Evolutionary conservation across 2,113 vertebrate genomes (phyloP).

Genomic region (Dissostichus mawsoni): DNA sequence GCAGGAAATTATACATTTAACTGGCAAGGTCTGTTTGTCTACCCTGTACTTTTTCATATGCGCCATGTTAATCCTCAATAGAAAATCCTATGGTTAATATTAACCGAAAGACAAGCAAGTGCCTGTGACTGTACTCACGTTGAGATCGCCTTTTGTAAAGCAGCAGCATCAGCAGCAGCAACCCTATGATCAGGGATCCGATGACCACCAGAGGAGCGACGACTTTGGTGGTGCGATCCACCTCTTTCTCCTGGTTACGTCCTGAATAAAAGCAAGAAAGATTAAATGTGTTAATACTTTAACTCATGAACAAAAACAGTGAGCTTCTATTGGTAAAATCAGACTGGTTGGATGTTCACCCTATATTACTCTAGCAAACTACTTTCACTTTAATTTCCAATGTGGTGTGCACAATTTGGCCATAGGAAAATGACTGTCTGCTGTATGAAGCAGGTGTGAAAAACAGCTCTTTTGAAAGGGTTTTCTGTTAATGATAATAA

Average conservation of each 20-base stretch:
- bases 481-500: background rate
- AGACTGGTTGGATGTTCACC: background rate
- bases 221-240: rapidly evolving
- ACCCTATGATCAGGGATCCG: conserved; percentile 68
- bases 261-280: background rate
- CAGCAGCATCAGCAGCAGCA: conserved; percentile 43
- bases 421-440: background rate
- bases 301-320: background rate
- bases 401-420: background rate
- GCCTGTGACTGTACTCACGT: conserved; percentile 57
- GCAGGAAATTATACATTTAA: background rate
- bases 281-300: rapidly evolving
- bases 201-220: conserved; percentile 73
- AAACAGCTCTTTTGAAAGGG: rapidly evolving
- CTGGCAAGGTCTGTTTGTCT: background rate
- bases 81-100: background rate
- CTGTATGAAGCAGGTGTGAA: background rate
- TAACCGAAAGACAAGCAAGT: background rate
- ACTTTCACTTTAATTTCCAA: conserved; percentile 28
- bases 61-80: background rate
- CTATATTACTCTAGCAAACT: background rate
- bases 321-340: background rate
- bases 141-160: background rate
- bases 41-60: background rate
- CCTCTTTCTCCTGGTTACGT: rapidly evolving